A percentile compares a stretch with the other conserved stretches of the same genome.
Conservation (phyloP, 1,140 invertebrate species). For the Bombus fervidus region DNA sequence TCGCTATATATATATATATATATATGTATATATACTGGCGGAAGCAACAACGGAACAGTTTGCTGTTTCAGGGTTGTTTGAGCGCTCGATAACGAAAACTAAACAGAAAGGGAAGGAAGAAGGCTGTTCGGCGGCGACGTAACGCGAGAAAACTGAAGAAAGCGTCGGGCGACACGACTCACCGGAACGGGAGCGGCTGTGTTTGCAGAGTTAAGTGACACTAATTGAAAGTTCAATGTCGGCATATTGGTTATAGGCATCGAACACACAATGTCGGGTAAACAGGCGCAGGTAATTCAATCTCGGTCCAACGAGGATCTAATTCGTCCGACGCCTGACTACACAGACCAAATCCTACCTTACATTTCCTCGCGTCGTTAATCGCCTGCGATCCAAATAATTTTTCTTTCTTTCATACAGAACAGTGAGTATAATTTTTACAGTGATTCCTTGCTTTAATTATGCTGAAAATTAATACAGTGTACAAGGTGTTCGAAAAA, state of each 20-base stretch:
- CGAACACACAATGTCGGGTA: conserved; percentile 64
- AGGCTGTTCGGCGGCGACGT: conserved; percentile 2
- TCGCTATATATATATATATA: no score
- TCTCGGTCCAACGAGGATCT: conserved; percentile 67
- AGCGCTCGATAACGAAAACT: conserved; percentile 52
- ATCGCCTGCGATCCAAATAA: neutral
- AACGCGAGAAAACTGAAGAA: conserved; percentile 55
- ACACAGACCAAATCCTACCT: conserved; percentile 29
- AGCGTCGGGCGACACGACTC: conserved; percentile 37
- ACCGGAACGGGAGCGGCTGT: conserved; percentile 73
- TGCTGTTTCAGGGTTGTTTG: conserved; percentile 49
- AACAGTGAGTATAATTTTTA: neutral
- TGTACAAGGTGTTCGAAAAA: no score
- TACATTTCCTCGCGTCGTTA: neutral
- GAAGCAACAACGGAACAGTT: conserved; percentile 22
- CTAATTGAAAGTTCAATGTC: conserved; percentile 81
- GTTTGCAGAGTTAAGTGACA: conserved; percentile 80
- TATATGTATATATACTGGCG: neutral
- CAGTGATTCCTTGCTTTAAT: neutral
- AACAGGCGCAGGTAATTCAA: conserved; percentile 72
- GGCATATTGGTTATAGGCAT: conserved; percentile 74
- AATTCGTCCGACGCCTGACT: conserved; percentile 69
- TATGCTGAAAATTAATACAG: neutral
- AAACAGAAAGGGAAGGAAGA: conserved; percentile 34
- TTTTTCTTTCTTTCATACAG: neutral